These are phyloP conservation scores for Malurus alboscapulatus DNA, from an alignment of 2,113 vertebrate species.

Conservation along the genomic window DNA sequence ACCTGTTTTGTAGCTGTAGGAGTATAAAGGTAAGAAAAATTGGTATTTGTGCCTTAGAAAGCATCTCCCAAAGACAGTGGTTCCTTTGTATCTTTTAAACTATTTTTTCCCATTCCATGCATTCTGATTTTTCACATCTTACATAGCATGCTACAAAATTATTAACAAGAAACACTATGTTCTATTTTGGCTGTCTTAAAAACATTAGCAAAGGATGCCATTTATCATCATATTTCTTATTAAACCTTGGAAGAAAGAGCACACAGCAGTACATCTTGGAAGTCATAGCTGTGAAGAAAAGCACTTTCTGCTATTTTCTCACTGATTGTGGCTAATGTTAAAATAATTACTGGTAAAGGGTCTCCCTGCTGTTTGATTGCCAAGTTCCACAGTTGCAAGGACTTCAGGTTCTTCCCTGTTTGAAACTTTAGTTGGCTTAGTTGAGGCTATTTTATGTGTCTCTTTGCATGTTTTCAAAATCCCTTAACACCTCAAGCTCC, in stretches of 20 bases:
- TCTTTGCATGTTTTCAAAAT: slow-evolving; percentile 19
- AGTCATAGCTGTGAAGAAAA: slow-evolving; percentile 63
- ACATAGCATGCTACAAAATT: not conserved
- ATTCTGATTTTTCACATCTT: slow-evolving; percentile 4
- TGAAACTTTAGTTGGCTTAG: not conserved
- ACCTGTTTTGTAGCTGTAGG: not conserved
- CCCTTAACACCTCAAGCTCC: not conserved
- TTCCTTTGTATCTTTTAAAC: not conserved
- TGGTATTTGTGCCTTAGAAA: not conserved
- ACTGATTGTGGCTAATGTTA: slow-evolving; percentile 63
- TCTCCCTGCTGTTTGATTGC: slow-evolving; percentile 55
- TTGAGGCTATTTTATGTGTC: not conserved
- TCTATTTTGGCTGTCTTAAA: slow-evolving; percentile 57
- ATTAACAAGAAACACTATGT: slow-evolving; percentile 40
- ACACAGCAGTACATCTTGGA: slow-evolving; percentile 63
- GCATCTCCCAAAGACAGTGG: not conserved
- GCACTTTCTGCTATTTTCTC: slow-evolving; percentile 55
- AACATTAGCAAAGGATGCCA: slow-evolving; percentile 51
- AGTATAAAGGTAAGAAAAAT: not conserved
- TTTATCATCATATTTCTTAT: slow-evolving; percentile 70
- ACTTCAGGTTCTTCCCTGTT: slow-evolving; percentile 33
- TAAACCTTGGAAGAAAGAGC: slow-evolving; percentile 66
- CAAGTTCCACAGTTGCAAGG: slow-evolving; percentile 6
- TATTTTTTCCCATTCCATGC: not conserved
- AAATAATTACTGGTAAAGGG: slow-evolving; percentile 69